Percentiles rank a stretch among this genome's conserved stretches.
phyloP scores from a whole-genome alignment of 1,140 invertebrate genomes.

The Hylaeus volcanicus region DNA sequence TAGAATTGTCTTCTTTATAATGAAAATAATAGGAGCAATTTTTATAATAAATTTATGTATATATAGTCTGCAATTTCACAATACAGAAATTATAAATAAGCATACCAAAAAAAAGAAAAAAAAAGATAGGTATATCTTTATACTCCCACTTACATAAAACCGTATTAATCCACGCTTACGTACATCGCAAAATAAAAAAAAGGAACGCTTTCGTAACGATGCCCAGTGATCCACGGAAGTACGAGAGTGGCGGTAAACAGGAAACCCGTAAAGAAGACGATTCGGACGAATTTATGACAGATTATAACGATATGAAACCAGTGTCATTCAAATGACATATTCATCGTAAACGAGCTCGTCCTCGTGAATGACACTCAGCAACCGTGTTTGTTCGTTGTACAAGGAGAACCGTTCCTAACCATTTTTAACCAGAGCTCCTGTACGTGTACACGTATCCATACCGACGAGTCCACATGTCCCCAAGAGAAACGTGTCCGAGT shows the following conservation, averaged over 20 bases:
- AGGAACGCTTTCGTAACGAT: background rate
- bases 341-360: conserved; percentile 52
- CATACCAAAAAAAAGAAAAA: too few relatives aligned
- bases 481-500: conserved; percentile 67
- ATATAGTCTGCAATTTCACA: too few relatives aligned
- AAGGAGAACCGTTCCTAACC: conserved; percentile 23
- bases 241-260: background rate
- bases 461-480: conserved; percentile 64
- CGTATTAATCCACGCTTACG: too few relatives aligned
- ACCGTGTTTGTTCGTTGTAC: conserved; percentile 9
- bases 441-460: conserved; percentile 53
- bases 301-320: conserved; percentile 13
- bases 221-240: background rate
- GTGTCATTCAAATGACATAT: conserved; percentile 37
- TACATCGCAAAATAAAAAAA: too few relatives aligned
- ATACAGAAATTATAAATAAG: too few relatives aligned
- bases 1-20: too few relatives aligned
- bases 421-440: conserved; percentile 35
- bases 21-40: too few relatives aligned
- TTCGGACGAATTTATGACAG: background rate
- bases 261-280: background rate
- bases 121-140: too few relatives aligned
- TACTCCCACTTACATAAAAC: too few relatives aligned
- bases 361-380: conserved; percentile 48
- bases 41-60: too few relatives aligned